Conservation (phyloP, 2,888 invertebrate genomes). For the Callosobruchus maculatus region DNA sequence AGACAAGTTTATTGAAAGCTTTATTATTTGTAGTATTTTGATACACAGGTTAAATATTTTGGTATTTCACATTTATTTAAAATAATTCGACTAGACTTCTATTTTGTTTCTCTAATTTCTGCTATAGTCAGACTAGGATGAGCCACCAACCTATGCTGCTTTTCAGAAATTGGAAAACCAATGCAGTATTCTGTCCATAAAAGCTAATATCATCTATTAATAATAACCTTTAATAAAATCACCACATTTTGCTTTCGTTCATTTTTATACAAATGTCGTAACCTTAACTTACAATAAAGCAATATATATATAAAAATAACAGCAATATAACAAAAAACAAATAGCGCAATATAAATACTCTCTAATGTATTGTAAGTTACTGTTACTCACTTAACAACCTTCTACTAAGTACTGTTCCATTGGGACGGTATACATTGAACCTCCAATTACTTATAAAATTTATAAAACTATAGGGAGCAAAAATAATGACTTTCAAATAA, state of each 20-base stretch:
- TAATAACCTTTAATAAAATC: conserved; percentile 10
- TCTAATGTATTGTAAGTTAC: conserved; percentile 31
- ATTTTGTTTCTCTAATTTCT: conserved; percentile 16
- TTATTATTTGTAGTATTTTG: conserved; percentile 41
- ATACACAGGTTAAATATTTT: conserved; percentile 45
- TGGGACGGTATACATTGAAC: too few relatives aligned
- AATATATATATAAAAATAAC: conserved; percentile 33
- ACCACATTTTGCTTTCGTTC: conserved; percentile 30
- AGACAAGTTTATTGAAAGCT: conserved; percentile 37
- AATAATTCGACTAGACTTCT: conserved; percentile 20
- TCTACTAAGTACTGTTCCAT: conserved; percentile 1
- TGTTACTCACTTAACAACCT: conserved; percentile 21
- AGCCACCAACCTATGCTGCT: conserved; percentile 38
- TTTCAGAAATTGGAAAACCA: neutral
- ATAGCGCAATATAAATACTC: conserved; percentile 25
- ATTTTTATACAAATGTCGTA: conserved; percentile 42
- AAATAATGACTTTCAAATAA: conserved; percentile 15
- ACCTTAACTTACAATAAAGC: conserved; percentile 40
- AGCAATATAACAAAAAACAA: conserved; percentile 35
- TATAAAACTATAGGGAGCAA: conserved; percentile 20
- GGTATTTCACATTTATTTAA: conserved; percentile 45
- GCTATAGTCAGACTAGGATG: conserved; percentile 24
- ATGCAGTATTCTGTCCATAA: conserved; percentile 11
- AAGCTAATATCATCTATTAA: conserved; percentile 26
- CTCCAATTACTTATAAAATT: neutral